phyloP scores from a whole-genome alignment of 2,888 invertebrate species.

The Amphipyra berbera region DNA sequence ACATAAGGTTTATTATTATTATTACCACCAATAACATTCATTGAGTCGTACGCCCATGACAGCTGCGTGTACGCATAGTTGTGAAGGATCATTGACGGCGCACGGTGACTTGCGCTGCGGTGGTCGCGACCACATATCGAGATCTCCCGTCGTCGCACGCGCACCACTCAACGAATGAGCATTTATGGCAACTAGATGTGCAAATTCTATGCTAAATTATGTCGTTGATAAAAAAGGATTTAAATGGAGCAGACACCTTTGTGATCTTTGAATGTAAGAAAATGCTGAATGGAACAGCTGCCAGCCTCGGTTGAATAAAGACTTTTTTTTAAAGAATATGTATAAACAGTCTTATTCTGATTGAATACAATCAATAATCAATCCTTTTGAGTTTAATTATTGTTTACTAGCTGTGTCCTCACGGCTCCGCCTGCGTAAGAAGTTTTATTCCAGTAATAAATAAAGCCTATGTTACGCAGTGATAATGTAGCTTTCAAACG shows the following conservation, averaged over 20 bases:
- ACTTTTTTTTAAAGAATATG: too few species aligned
- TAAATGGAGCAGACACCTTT: conserved; percentile 25
- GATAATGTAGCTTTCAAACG: too few species aligned
- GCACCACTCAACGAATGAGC: conserved; percentile 56
- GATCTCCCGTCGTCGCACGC: conserved; percentile 69
- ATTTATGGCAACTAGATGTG: conserved; percentile 49
- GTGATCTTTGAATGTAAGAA: conserved; percentile 7
- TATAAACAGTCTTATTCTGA: too few species aligned
- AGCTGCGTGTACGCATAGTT: conserved; percentile 53
- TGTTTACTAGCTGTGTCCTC: too few species aligned
- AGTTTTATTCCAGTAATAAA: too few species aligned
- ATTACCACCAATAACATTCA: conserved; percentile 46
- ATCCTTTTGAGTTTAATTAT: too few species aligned
- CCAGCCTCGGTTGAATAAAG: not conserved
- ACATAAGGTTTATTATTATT: too few species aligned
- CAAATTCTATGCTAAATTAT: conserved; percentile 60
- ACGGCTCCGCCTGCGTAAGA: too few species aligned
- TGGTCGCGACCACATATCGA: conserved; percentile 67
- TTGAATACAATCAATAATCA: too few species aligned
- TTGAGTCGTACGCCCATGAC: conserved; percentile 46
- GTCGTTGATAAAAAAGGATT: conserved; percentile 46
- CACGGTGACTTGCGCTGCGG: conserved; percentile 61
- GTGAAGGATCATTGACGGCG: conserved; percentile 67
- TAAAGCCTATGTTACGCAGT: too few species aligned
- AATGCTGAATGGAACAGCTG: conserved; percentile 29